Evolutionary conservation across 2,888 invertebrate species (phyloP).

Genomic region (Unio pictorum): DNA sequence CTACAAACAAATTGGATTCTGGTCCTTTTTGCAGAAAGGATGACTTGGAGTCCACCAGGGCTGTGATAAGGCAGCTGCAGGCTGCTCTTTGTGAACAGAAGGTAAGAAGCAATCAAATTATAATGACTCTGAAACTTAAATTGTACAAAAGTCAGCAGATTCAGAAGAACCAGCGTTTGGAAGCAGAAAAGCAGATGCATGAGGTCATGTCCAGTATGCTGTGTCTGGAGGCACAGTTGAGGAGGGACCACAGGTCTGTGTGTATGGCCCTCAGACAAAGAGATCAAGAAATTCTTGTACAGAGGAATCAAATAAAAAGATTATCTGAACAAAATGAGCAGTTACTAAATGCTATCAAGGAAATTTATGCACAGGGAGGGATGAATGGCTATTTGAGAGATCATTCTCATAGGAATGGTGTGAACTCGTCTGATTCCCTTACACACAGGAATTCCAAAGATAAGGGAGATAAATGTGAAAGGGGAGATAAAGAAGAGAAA

Average conservation of each 20-base stretch:
- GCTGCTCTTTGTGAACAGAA: slow-evolving; percentile 39
- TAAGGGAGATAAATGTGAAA: slow-evolving; percentile 9
- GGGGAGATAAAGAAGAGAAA: slow-evolving; percentile 14
- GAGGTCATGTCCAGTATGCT: slow-evolving; percentile 55
- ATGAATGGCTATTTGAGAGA: slow-evolving; percentile 48
- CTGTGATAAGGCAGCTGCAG: slow-evolving; percentile 38
- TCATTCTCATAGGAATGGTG: slow-evolving; percentile 2
- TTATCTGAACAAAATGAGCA: slow-evolving; percentile 50
- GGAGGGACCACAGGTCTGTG: slow-evolving; percentile 49
- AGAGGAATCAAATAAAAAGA: slow-evolving; percentile 47
- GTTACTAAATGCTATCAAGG: slow-evolving; percentile 48
- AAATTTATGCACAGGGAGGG: slow-evolving; percentile 46
- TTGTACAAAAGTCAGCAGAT: slow-evolving; percentile 44
- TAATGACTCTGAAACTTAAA: slow-evolving; percentile 45
- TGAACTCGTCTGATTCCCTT: slow-evolving; percentile 1
- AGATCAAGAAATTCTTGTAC: slow-evolving; percentile 46
- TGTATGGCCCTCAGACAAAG: slow-evolving; percentile 42
- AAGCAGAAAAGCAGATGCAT: slow-evolving; percentile 48
- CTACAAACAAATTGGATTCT: not conserved
- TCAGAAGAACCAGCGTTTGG: slow-evolving; percentile 26
- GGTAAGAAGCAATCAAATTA: slow-evolving; percentile 39
- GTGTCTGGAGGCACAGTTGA: slow-evolving; percentile 54
- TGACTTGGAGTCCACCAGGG: slow-evolving; percentile 22
- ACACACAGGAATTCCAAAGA: slow-evolving; percentile 13
- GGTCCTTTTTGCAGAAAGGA: slow-evolving; percentile 4